Base-by-base conservation (phyloP, 2,888 invertebrate species). In the Catocala sponsa region DNA sequence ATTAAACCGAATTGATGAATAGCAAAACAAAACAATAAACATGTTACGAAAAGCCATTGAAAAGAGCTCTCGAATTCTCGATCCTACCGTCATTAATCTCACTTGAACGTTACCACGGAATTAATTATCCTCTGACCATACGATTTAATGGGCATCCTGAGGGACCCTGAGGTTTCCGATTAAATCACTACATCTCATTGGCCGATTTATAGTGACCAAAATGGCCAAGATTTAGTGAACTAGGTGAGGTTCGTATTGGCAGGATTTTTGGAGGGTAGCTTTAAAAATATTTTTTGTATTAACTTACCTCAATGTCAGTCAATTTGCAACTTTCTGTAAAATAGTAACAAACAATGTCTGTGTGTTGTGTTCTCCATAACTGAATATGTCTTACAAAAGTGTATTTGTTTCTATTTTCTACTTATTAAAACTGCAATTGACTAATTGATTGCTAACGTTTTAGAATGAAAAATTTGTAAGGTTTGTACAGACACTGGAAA, bases 121-220 rank as follows among this genome's bases (percentile, higher is more conserved):
- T 94, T 94, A 94, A 94, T 94, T 94, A 94, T 92, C 92, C 93
- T 85, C 86, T 93, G 94, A 94, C 94, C 94, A 94, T 93, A 93
- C 92, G 92, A 90, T 93, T 92, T 93, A 94, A 94, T 94, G 93
- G 92, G 91, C 91, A 91, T 93, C 94, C 93, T 91, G 84, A 84
- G 92, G 90, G 89, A 90, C 90, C 84, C 87, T 85, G 90, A 90
- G 94, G 91, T 90, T 91, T 87, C 91, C 92, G 93, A 94, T 94
- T 94, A 93, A 94, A 94, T 94, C 94, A 94, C 92, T 91, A 92
- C 90, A 91, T 91, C 93, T 93, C 93, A 92, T 93, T 91, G 90
- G 91, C 86, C 92, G 91, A 94, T 93, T 93, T 93, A 94, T 93
- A 91, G 91, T 89, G 89, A 86, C 90, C 89, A 82, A 82, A 82